Percentiles rank a stretch among this genome's conserved stretches.
phyloP scores from a whole-genome alignment of 2,888 invertebrate genomes.

The Erebia palarica region DNA sequence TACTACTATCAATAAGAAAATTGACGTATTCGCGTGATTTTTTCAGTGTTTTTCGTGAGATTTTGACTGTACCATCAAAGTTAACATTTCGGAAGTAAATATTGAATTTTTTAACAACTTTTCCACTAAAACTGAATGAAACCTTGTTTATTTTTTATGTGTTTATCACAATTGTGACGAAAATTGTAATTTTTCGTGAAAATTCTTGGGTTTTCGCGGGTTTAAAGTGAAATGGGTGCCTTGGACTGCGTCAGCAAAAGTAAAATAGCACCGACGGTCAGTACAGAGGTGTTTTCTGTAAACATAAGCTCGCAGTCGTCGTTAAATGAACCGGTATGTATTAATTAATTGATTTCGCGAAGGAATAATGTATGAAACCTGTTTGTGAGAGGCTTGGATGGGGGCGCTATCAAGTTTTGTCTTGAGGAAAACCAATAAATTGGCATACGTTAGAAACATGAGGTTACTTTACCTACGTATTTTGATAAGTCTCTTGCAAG shows the following conservation, averaged over 20 bases:
- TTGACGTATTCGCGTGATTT: background rate
- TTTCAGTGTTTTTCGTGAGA: background rate
- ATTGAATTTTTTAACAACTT: background rate
- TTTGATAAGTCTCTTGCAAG: no score
- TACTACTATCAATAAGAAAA: background rate
- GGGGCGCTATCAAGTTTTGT: background rate
- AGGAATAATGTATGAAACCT: conserved; percentile 11
- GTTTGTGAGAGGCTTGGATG: background rate
- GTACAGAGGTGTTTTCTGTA: conserved; percentile 68
- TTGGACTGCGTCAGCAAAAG: conserved; percentile 62
- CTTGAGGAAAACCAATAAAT: conserved; percentile 17
- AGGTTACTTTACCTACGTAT: background rate
- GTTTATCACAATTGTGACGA: background rate
- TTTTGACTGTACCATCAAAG: background rate
- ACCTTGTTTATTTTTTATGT: background rate
- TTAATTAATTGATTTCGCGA: conserved; percentile 18
- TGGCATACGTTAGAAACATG: background rate
- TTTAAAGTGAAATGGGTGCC: conserved; percentile 54
- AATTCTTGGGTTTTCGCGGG: background rate
- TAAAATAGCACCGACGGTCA: conserved; percentile 62
- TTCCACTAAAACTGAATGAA: background rate
- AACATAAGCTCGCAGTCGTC: conserved; percentile 58
- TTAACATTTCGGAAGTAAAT: background rate
- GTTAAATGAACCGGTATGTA: conserved; percentile 57
- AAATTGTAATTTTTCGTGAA: background rate